Evolutionary conservation across 2,797 vertebrate genomes (phyloP).

Genomic region (Channallabes apus): DNA sequence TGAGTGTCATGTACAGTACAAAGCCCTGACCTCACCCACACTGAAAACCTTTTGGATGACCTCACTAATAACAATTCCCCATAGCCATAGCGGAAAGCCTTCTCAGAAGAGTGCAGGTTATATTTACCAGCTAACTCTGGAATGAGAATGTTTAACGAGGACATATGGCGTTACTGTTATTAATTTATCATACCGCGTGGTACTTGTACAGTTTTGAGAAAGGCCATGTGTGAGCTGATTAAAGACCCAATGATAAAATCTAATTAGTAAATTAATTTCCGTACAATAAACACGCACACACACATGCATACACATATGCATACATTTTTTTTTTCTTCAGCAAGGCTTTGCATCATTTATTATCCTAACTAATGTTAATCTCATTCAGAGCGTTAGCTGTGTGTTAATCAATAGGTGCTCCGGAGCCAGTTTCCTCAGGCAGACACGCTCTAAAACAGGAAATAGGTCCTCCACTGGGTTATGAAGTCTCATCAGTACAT

Average conservation of each 20-base stretch:
- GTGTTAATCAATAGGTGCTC: conserved; percentile 36
- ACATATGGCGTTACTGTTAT: too few species aligned
- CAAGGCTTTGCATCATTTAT: conserved; percentile 22
- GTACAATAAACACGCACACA: not conserved
- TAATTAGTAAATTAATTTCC: conserved; percentile 13
- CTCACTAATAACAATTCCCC: too few species aligned
- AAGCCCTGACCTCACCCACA: too few species aligned
- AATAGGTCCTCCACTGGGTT: conserved; percentile 22
- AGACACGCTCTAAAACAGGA: conserved; percentile 12
- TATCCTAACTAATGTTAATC: conserved; percentile 31
- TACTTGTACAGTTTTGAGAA: not conserved
- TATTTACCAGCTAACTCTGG: too few species aligned
- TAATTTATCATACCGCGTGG: not conserved
- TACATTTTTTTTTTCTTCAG: not conserved
- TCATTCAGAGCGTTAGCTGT: conserved; percentile 32
- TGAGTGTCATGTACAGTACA: too few species aligned
- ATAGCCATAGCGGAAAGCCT: too few species aligned
- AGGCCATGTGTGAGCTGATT: not conserved
- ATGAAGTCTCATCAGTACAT: conserved; percentile 32
- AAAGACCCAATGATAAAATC: not conserved
- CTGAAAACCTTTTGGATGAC: too few species aligned
- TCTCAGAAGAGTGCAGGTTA: too few species aligned
- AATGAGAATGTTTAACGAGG: too few species aligned
- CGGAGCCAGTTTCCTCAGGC: conserved; percentile 10
- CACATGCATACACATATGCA: not conserved